A percentile compares a stretch with the other conserved stretches of the same genome.
phyloP scores from a whole-genome alignment of 2,113 vertebrate genomes.

The Tachysurus fulvidraco region DNA sequence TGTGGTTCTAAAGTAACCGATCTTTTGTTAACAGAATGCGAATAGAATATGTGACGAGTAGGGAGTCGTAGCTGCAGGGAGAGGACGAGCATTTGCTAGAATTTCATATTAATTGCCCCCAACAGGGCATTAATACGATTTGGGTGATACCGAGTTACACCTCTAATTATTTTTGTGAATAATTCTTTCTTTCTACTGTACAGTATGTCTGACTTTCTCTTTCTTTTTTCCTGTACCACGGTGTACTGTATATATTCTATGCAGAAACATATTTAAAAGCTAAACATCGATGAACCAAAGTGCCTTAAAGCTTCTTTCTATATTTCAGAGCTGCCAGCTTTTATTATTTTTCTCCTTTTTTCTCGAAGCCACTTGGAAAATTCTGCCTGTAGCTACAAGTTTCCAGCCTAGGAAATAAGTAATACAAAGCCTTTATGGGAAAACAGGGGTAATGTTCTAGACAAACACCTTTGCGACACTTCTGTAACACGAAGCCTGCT shows the following conservation, averaged over 20 bases:
- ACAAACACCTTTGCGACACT: not conserved
- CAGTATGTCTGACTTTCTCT: not conserved
- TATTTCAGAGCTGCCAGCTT: not conserved
- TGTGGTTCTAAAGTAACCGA: not conserved
- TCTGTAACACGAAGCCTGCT: not conserved
- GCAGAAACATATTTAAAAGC: not conserved
- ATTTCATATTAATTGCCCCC: conserved; percentile 23
- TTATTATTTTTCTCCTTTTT: not conserved
- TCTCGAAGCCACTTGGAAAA: not conserved
- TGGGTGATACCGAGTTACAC: not conserved
- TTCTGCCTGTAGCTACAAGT: not conserved
- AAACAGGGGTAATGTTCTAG: not conserved
- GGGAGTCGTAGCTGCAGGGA: not conserved
- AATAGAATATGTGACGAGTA: not conserved
- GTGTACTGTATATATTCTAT: not conserved
- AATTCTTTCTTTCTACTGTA: not conserved
- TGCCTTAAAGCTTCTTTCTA: not conserved
- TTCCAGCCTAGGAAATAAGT: conserved; percentile 2
- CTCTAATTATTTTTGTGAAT: conserved; percentile 1
- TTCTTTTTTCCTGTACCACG: not conserved
- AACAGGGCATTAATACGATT: not conserved
- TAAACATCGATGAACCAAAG: not conserved
- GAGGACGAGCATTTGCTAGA: not conserved
- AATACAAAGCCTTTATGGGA: not conserved
- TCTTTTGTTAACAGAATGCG: not conserved